These are phyloP conservation scores for Pseudochirops corinnae DNA, from an alignment of 2,797 vertebrate genomes.

Conservation along the genomic window DNA sequence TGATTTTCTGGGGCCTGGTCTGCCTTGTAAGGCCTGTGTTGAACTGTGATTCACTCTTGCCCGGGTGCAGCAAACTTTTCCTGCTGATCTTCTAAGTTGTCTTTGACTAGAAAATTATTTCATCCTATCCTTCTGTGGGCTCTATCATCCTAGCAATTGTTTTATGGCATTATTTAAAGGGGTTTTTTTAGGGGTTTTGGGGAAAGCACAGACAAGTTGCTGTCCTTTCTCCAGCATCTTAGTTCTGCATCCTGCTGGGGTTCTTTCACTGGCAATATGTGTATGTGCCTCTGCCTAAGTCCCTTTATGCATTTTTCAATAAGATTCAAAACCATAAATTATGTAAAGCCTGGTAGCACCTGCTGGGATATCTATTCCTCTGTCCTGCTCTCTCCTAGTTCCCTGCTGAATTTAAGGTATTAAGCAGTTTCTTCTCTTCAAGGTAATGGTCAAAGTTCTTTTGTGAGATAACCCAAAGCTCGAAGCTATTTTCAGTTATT, in stretches of 20 bases:
- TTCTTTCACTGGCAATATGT: background rate
- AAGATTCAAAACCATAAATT: constrained; percentile 74
- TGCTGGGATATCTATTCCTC: background rate
- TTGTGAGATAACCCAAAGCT: background rate
- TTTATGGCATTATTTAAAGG: too few species aligned
- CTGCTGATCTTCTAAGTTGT: too few species aligned
- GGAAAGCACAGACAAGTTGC: too few species aligned
- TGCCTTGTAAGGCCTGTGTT: too few species aligned
- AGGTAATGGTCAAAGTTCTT: background rate
- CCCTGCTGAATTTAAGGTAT: background rate
- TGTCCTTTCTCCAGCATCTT: too few species aligned
- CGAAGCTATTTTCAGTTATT: background rate
- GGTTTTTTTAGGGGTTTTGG: too few species aligned
- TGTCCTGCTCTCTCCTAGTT: background rate
- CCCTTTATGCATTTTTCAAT: constrained; percentile 69
- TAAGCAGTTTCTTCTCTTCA: background rate
- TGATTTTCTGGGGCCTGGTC: too few species aligned
- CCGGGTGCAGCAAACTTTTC: too few species aligned
- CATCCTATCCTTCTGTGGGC: too few species aligned
- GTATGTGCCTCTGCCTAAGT: constrained; percentile 26
- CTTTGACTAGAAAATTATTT: too few species aligned
- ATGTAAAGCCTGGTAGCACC: constrained; percentile 59
- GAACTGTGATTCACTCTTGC: too few species aligned
- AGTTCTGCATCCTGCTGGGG: background rate
- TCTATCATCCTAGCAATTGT: too few species aligned